A percentile compares a stretch with the other conserved stretches of the same genome.
Evolutionary conservation across 1,140 invertebrate species (phyloP).

Genomic region (Nephotettix cincticeps): DNA sequence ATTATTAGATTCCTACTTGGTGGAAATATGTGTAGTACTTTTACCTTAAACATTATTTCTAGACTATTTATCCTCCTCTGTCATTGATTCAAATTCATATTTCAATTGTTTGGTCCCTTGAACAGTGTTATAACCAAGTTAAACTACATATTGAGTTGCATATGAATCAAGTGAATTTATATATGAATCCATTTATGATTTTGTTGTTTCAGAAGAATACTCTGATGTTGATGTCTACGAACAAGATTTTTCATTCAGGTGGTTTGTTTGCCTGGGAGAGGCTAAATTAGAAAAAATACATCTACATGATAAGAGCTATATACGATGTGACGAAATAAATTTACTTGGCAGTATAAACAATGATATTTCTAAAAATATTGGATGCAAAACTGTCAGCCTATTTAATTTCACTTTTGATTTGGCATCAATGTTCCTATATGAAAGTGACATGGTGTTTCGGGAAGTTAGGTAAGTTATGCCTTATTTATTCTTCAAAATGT

Average conservation of each 20-base stretch:
- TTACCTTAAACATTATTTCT: no score
- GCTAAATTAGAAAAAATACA: neutral
- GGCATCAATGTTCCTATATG: neutral
- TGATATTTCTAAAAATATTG: neutral
- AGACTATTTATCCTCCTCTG: no score
- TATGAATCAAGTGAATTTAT: no score
- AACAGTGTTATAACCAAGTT: no score
- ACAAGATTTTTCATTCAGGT: neutral
- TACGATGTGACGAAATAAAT: neutral
- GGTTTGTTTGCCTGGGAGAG: constrained; percentile 3
- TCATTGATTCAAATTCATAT: no score
- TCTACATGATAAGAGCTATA: neutral
- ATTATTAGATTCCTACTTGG: no score
- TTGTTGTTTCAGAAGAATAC: no score
- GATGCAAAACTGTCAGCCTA: neutral
- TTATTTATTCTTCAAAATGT: no score
- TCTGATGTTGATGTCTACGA: neutral
- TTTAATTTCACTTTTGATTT: neutral
- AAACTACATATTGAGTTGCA: no score
- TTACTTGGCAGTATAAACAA: neutral
- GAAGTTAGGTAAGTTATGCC: neutral
- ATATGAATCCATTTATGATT: no score
- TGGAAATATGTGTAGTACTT: no score
- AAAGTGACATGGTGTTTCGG: neutral
- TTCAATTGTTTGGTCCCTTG: no score